Conservation (phyloP, 2,888 invertebrate species). For the Pseudanteris insignis region DNA sequence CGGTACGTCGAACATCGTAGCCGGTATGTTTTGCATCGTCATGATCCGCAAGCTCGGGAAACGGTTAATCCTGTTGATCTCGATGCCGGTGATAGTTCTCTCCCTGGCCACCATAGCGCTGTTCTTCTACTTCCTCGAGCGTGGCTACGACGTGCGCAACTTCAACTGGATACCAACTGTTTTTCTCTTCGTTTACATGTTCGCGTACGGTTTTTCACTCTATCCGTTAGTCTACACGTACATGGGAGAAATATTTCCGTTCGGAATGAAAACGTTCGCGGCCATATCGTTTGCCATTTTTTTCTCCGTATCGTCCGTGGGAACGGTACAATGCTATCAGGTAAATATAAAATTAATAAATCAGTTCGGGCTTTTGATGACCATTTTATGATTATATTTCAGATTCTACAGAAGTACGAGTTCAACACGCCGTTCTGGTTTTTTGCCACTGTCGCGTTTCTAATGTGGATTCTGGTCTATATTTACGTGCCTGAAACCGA, state of each 20-base stretch:
- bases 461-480: constrained; percentile 60
- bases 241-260: constrained; percentile 62
- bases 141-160: constrained; percentile 51
- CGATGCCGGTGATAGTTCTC: constrained; percentile 54
- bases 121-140: constrained; percentile 54
- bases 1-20: constrained; percentile 55
- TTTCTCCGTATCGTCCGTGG: constrained; percentile 56
- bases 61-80: constrained; percentile 53
- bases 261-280: constrained; percentile 61
- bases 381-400: constrained; percentile 1
- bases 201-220: constrained; percentile 59
- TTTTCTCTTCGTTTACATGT: constrained; percentile 56
- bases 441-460: constrained; percentile 54
- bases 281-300: constrained; percentile 58
- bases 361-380: too few relatives aligned
- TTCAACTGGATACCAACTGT: constrained; percentile 58
- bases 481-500: constrained; percentile 63
- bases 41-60: constrained; percentile 57
- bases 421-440: constrained; percentile 56
- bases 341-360: too few relatives aligned
- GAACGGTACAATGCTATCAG: constrained; percentile 61
- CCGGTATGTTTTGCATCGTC: constrained; percentile 56
- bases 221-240: constrained; percentile 62
- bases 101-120: constrained; percentile 52
- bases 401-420: constrained; percentile 50